phyloP scores from a whole-genome alignment of 1,140 invertebrate species.

The Laupala kohalensis region DNA sequence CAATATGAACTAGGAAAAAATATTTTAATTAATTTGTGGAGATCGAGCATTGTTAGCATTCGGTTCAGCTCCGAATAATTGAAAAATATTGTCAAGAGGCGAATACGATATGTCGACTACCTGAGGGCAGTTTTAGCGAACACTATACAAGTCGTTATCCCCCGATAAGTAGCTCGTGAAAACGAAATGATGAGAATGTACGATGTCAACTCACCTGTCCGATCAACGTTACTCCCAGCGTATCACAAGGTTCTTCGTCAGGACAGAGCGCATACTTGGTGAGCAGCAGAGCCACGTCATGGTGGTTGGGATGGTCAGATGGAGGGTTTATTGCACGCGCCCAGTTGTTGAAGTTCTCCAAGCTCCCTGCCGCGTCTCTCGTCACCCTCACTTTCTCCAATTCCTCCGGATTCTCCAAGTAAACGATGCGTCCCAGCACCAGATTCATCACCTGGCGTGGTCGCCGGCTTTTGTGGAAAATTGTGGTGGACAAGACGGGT shows the following conservation, averaged over 20 bases:
- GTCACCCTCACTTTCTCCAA: conserved; percentile 39
- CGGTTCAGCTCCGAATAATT: no score
- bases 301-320: conserved; percentile 47
- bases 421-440: conserved; percentile 43
- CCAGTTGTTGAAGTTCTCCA: conserved; percentile 55
- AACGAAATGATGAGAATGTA: no score
- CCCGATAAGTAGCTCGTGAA: no score
- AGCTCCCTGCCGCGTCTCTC: conserved; percentile 42
- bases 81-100: no score
- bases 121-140: no score
- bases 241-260: conserved; percentile 39
- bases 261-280: conserved; percentile 44
- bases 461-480: no score
- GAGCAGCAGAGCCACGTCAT: conserved; percentile 57
- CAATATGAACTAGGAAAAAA: no score
- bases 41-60: no score
- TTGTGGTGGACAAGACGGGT: no score
- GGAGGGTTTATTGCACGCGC: conserved; percentile 47
- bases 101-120: no score
- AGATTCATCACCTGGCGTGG: conserved; percentile 56
- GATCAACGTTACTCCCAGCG: conserved; percentile 51
- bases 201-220: conserved; percentile 51
- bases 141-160: no score
- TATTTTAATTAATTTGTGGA: no score
- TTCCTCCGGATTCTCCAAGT: conserved; percentile 35